A percentile compares a stretch with the other conserved stretches of the same genome.
Evolutionary conservation across 2,113 vertebrate species (phyloP).

Genomic region (Menura novaehollandiae): DNA sequence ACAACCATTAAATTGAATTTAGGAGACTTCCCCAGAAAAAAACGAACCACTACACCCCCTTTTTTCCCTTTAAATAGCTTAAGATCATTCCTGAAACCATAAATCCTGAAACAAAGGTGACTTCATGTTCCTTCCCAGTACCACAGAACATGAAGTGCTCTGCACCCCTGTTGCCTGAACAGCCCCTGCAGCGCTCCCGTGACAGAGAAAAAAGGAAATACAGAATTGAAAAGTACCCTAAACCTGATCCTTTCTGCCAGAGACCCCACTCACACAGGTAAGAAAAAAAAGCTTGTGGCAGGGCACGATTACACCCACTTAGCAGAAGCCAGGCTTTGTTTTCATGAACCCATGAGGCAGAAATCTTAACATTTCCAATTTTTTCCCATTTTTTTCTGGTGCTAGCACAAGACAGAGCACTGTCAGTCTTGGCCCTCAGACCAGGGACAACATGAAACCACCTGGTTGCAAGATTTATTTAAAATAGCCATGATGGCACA

Average conservation of each 20-base stretch:
- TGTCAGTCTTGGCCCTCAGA: neutral
- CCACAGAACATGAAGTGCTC: neutral
- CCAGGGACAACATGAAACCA: neutral
- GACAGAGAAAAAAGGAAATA: neutral
- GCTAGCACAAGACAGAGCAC: neutral
- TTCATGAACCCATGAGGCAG: neutral
- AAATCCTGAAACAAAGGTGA: neutral
- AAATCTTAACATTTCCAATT: neutral
- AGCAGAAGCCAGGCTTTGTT: neutral
- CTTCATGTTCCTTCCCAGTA: neutral
- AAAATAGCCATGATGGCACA: neutral
- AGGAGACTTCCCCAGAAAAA: neutral
- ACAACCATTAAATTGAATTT: neutral
- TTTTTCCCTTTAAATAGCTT: neutral
- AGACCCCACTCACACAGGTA: fast-evolving
- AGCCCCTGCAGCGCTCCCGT: neutral
- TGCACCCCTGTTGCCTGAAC: fast-evolving
- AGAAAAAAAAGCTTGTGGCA: neutral
- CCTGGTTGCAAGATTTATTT: neutral
- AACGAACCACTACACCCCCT: neutral
- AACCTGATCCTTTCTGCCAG: neutral
- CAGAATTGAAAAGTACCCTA: neutral
- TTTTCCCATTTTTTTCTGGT: neutral
- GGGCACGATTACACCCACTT: neutral
- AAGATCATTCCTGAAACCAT: neutral